These are phyloP conservation scores for Patiria miniata DNA, from an alignment of 35 echinoderm and acorn worm species.

Conservation along the genomic window DNA sequence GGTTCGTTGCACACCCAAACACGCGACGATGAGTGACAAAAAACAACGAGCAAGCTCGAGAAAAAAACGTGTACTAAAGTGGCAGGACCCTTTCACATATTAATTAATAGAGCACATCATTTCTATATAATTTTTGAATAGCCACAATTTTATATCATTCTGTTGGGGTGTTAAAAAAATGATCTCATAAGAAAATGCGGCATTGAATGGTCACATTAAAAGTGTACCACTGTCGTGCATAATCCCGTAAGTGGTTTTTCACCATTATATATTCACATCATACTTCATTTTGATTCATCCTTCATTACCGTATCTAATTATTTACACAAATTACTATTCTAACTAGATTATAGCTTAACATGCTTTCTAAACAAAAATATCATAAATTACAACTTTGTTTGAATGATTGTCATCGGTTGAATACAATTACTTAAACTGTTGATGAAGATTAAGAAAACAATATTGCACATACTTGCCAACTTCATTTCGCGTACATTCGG, in stretches of 20 bases:
- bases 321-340: neutral
- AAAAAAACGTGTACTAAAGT: too few relatives aligned
- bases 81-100: too few relatives aligned
- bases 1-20: constrained; percentile 2
- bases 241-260: too few relatives aligned
- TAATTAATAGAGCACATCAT: too few relatives aligned
- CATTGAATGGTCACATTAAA: too few relatives aligned
- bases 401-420: neutral
- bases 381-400: neutral
- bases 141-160: too few relatives aligned
- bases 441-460: neutral
- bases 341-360: neutral
- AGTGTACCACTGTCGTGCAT: too few relatives aligned
- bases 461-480: constrained; percentile 31
- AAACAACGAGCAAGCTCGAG: neutral
- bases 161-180: too few relatives aligned
- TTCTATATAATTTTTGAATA: too few relatives aligned
- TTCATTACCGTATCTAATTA: neutral
- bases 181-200: too few relatives aligned
- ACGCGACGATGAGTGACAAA: constrained; percentile 9
- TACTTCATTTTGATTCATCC: neutral
- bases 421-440: neutral
- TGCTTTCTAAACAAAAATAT: constrained; percentile 28
- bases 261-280: too few relatives aligned
- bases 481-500: neutral